Evolutionary conservation across 2,113 vertebrate species (phyloP), one percentile per base, ranked within the genome.

Genomic region (Anthoscopus minutus): DNA sequence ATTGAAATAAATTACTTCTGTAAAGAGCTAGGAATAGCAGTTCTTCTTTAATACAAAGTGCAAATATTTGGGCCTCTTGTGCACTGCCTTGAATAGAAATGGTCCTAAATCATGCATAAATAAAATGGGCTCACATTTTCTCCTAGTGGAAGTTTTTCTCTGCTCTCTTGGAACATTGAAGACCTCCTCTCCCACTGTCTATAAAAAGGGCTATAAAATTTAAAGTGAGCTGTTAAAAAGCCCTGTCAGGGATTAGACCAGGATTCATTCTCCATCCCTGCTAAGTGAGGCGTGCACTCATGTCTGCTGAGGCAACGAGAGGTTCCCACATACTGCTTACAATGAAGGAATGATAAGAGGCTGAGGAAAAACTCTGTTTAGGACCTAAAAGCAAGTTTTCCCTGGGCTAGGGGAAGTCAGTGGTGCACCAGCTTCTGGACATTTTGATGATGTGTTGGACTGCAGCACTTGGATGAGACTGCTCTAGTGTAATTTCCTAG

Each of bases 61-160:
- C 93, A 96, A 96, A 96, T 95, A 96, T 96, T 93, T 95, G 92
- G 77, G 76, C 69, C 37, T 95, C 50, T 56, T 6, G 2, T 81
- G 48, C 0, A 0, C 93, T 96, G 56, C 88, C 69, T 86, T 93
- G 93, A 97, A 96, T 96, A 94, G 76, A 96, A 96, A 94, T 89
- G 44, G 38, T 38, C 38, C 54, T 80, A 89, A 88, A 84, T 89
- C 90, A 85, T 40, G 56, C 82, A 67, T 81, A 81, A 93, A 81
- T 35, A 58, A 92, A 96, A 67, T 44, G 23, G 24, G 50, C 72
- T 95, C 71, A 24, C 69, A 35, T 90, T 90, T 95, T 50, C 92
- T 92, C 40, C 30, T 24, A 56, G 48, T 4, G 9, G 38, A 89
- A 91, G 74, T 96, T 96, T 92, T 95, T 61, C 78, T 91, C 60